Evolutionary conservation across 2,113 vertebrate species (phyloP), one percentile per base, ranked within the genome.

Genomic region (Atlantisia rogersi): DNA sequence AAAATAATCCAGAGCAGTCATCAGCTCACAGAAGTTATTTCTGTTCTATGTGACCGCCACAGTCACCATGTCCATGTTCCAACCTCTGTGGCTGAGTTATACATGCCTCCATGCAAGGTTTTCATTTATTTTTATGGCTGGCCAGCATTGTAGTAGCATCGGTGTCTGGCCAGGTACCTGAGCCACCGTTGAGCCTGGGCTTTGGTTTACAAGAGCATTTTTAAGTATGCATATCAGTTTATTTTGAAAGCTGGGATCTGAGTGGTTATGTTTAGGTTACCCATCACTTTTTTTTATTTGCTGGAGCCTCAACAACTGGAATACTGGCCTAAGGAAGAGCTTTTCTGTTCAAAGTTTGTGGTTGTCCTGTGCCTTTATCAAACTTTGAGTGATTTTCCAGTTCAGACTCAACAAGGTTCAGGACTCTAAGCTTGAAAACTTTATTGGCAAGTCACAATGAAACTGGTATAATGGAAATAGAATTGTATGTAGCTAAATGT

Each of bases 151-250:
- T 48, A 44, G n/a, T 15, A 68, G n/a, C 60, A 79, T 44, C 53
- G 26, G 29, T 29, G 17, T 6, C 0, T 42, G 42, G 37, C 28
- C 56, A 32, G 29, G 15, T 19, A 40, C 56, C 42, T 29, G 31
- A 48, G 11, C 19, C 4, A 0, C 0, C 0, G 29, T 21, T 67
- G 21, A 86, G 12, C 39, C 25, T 40, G 15, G 29, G 0, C 56
- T 6, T 82, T 6, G 2, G 31, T 76, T 82, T 48, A 28, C 63
- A 50, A 44, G 40, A 31, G 26, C 7, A 13, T 7, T 82, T 82
- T n/a, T 15, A 64, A 29, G 35, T 42, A 50, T 6, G 5, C 13
- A 3, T 44, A 32, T 28, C 5, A 26, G 22, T 31, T 58, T 44
- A 31, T 74, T 74, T 74, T 60, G 32, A 62, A 85, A 74, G 11